Percentiles rank a stretch among this genome's conserved stretches.
phyloP scores from a whole-genome alignment of 1,140 invertebrate genomes.

The Trichonephila clavata region DNA sequence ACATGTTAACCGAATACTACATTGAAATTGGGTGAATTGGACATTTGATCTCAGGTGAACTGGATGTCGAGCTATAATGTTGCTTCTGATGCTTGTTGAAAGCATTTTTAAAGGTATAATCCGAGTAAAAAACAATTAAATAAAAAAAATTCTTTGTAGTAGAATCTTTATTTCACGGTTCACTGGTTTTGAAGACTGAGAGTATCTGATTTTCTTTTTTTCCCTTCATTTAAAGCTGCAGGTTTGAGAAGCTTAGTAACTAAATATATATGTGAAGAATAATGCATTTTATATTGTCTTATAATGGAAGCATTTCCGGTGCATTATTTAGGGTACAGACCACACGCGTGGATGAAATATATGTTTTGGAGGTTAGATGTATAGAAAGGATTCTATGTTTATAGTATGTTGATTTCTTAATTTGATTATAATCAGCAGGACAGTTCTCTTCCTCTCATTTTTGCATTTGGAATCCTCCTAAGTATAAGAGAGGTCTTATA shows the following conservation, averaged over 20 bases:
- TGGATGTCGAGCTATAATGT: constrained; percentile 25
- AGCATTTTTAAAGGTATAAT: constrained; percentile 13
- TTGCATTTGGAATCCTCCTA: no score
- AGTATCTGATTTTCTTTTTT: neutral
- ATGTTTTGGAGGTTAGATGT: neutral
- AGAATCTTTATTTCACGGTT: constrained; percentile 50
- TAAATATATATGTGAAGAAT: neutral
- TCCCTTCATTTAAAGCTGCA: constrained; percentile 14
- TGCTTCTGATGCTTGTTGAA: constrained; percentile 22
- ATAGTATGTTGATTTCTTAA: no score
- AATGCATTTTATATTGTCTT: neutral
- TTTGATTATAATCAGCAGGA: no score
- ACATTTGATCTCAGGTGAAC: constrained; percentile 3
- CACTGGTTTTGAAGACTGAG: constrained; percentile 31
- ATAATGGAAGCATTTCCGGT: constrained; percentile 26
- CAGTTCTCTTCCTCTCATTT: no score
- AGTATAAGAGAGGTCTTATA: no score
- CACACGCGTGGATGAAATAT: constrained; percentile 3
- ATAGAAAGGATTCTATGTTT: neutral
- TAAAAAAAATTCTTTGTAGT: neutral
- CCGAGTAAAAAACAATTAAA: constrained; percentile 5
- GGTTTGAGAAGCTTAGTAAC: constrained; percentile 2
- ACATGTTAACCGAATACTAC: constrained; percentile 5
- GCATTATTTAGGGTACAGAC: constrained; percentile 1
- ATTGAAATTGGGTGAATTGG: neutral